Evolutionary conservation across 2,113 vertebrate genomes (phyloP), one percentile per base, ranked within the genome.

Genomic region (Apistogramma diplotaenia): DNA sequence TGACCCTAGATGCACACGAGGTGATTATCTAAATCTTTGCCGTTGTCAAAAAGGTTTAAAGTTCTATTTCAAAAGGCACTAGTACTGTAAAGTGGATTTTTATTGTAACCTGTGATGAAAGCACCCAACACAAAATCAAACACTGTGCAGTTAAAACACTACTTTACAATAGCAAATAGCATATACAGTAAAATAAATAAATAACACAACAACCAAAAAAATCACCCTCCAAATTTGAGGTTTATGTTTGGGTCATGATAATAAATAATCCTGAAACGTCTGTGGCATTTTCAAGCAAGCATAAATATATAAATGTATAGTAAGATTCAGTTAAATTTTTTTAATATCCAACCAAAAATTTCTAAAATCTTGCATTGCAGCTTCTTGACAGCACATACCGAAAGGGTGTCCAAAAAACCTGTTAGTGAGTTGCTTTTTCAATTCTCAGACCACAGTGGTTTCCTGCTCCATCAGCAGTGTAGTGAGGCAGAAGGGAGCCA

Each of bases 1-100:
- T 94, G 92, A 76, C 97, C 97, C 98, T 99, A 81, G 83, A 89
- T 40, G 51, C 8, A 57, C 3, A 29, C 18, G 53, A 8, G n/a
- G 0, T 16, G 27, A 54, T 0, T 59, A 40, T 9, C 8, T 58
- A 60, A 31, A 60, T 3, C 40, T 25, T 74, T 35, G 0, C 18
- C 9, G 37, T 70, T 0, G 29, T 51, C 9, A 65, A 33, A 51
- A 25, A 51, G 43, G 25, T 29, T 27, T 49, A 1, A 46, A 8
- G 62, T 27, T 49, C 25, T 70, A 49, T 43, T 43, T 70, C 40
- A 51, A 51, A 70, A 51, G 43, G 43, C 18, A 51, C 65, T 49
- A 15, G 15, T 18, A n/a, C n/a, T n/a, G n/a, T n/a, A 16, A 49
- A 49, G 43, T 5, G 18, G 15, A 13, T 49, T 18, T 49, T 49